phyloP scores from a whole-genome alignment of 2,888 invertebrate species.

The Oligia strigilis region DNA sequence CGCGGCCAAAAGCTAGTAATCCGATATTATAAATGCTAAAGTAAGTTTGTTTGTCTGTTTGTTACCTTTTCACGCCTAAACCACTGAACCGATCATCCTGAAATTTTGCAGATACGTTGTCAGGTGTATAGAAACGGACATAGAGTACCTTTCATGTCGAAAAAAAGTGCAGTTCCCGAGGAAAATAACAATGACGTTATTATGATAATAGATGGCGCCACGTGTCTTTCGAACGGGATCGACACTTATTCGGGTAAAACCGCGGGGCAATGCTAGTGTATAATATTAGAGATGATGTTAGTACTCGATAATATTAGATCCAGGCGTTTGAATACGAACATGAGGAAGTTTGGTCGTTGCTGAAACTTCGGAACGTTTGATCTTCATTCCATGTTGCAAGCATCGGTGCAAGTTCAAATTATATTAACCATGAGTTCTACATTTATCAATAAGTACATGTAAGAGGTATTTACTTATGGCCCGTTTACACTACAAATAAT shows the following conservation, averaged over 20 bases:
- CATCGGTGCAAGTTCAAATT: constrained; percentile 16
- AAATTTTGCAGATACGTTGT: too few species aligned
- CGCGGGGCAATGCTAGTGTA: neutral
- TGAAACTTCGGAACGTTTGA: constrained; percentile 31
- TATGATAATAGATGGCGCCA: too few species aligned
- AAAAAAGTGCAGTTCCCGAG: too few species aligned
- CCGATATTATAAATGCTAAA: too few species aligned
- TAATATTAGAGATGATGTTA: neutral
- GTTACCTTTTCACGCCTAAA: too few species aligned
- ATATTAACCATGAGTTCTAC: neutral
- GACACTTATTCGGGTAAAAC: too few species aligned
- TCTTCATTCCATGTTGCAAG: constrained; percentile 10
- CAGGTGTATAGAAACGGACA: too few species aligned
- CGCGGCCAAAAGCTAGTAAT: neutral
- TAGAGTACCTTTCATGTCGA: too few species aligned
- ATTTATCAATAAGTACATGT: neutral
- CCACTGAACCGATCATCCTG: too few species aligned
- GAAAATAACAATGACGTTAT: too few species aligned
- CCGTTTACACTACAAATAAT: neutral
- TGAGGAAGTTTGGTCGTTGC: constrained; percentile 23
- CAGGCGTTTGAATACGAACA: constrained; percentile 20
- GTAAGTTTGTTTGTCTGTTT: too few species aligned
- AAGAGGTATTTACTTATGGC: neutral
- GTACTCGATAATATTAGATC: constrained; percentile 23
- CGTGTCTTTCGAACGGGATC: too few species aligned